Conservation (phyloP, 2,888 invertebrate genomes). For the Eurois occulta region DNA sequence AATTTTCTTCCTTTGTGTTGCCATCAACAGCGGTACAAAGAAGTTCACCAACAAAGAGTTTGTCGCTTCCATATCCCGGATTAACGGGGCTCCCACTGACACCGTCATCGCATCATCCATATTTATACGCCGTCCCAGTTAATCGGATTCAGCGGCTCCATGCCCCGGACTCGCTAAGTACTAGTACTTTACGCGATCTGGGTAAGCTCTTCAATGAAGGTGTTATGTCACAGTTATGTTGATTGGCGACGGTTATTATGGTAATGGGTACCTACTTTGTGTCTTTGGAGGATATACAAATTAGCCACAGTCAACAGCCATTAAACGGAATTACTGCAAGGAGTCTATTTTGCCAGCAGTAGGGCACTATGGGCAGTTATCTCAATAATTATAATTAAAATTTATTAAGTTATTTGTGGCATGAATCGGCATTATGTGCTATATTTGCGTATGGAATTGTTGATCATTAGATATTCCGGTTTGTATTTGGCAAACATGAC, state of each 20-base stretch:
- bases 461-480: background rate
- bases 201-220: conserved; percentile 46
- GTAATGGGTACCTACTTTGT: conserved; percentile 20
- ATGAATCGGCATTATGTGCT: no score
- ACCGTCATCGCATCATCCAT: conserved; percentile 72
- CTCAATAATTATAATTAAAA: background rate
- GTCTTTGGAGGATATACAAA: background rate
- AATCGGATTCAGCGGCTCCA: conserved; percentile 67
- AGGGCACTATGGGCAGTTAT: background rate
- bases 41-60: conserved; percentile 44
- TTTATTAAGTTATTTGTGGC: background rate
- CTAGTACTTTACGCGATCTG: conserved; percentile 50
- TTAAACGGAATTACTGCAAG: background rate
- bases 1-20: background rate
- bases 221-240: conserved; percentile 22
- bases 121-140: conserved; percentile 72
- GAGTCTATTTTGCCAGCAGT: background rate
- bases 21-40: conserved; percentile 14
- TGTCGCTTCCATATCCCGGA: conserved; percentile 63
- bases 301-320: background rate
- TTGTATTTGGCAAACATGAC: background rate
- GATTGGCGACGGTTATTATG: conserved; percentile 19
- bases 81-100: conserved; percentile 70
- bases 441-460: conserved; percentile 1
- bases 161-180: conserved; percentile 51